Evolutionary conservation across 2,113 vertebrate species (phyloP).

Genomic region (Phocoena sinus): DNA sequence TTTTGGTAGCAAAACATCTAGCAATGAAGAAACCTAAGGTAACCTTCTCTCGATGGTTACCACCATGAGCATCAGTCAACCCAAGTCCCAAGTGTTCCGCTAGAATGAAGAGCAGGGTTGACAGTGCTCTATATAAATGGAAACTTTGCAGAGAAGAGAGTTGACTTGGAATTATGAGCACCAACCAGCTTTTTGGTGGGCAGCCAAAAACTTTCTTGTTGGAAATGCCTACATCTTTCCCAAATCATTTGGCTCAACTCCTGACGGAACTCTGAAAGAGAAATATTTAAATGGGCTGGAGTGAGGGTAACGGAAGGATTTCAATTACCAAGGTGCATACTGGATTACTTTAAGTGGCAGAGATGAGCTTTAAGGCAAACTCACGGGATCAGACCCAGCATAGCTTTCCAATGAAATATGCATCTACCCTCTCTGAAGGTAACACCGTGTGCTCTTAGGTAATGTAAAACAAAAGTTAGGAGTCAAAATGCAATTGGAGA

Average conservation of each 20-base stretch:
- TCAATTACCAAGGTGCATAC: constrained; percentile 66
- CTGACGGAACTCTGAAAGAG: constrained; percentile 69
- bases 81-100: background rate
- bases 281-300: constrained; percentile 72
- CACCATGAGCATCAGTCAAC: background rate
- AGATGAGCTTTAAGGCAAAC: constrained; percentile 60
- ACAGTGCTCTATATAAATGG: background rate
- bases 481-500: constrained; percentile 62
- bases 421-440: constrained; percentile 52
- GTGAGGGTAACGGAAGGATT: constrained; percentile 69
- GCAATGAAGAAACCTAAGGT: background rate
- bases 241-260: constrained; percentile 74
- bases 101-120: background rate
- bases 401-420: constrained; percentile 52
- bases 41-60: background rate
- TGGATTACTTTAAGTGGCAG: constrained; percentile 74
- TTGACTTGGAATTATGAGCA: constrained; percentile 9
- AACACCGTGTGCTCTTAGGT: constrained; percentile 58
- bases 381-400: constrained; percentile 23
- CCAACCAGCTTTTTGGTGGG: constrained; percentile 48
- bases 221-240: constrained; percentile 66
- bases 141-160: background rate
- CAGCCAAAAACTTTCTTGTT: constrained; percentile 63
- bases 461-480: constrained; percentile 68
- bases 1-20: background rate